A percentile compares a stretch with the other conserved stretches of the same genome.
Conservation (phyloP, 2,797 vertebrate genomes). For the Cynodonichthys magdalenae region DNA sequence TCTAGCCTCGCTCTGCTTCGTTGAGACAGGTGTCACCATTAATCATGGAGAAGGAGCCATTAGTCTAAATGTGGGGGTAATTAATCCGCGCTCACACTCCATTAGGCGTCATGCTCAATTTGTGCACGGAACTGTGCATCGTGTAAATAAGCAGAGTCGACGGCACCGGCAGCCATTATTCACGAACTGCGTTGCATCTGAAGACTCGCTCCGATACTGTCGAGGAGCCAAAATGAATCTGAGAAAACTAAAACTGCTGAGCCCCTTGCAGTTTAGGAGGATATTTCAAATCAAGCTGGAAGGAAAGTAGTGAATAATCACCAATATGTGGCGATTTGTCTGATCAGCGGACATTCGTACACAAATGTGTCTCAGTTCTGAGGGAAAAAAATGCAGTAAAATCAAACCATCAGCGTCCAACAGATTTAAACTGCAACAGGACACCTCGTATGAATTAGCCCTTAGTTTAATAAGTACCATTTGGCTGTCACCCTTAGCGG, state of each 20-base stretch:
- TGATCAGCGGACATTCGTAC: slow-evolving; percentile 53
- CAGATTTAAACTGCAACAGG: slow-evolving; percentile 68
- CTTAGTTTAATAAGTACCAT: slow-evolving; percentile 75
- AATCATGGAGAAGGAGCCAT: slow-evolving; percentile 71
- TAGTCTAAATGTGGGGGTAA: slow-evolving; percentile 67
- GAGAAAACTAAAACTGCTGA: slow-evolving; percentile 6
- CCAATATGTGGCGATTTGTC: slow-evolving; percentile 28
- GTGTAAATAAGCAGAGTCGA: slow-evolving; percentile 62
- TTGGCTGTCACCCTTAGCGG: slow-evolving; percentile 72
- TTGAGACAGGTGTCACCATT: slow-evolving; percentile 66
- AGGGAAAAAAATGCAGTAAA: slow-evolving; percentile 56
- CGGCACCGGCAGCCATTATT: slow-evolving; percentile 45
- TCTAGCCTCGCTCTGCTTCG: slow-evolving; percentile 39
- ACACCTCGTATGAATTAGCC: slow-evolving; percentile 69
- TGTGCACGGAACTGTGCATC: slow-evolving; percentile 57
- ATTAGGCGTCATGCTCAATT: slow-evolving; percentile 70
- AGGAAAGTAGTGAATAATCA: slow-evolving; percentile 32
- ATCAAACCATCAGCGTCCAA: slow-evolving; percentile 54
- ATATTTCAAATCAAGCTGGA: slow-evolving; percentile 21
- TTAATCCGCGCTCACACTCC: slow-evolving; percentile 67
- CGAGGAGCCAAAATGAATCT: slow-evolving; percentile 21
- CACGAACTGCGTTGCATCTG: slow-evolving; percentile 16
- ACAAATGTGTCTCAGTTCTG: slow-evolving; percentile 45
- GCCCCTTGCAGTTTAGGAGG: slow-evolving; percentile 8
- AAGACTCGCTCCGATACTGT: slow-evolving; percentile 2